phyloP scores from a whole-genome alignment of 2,797 vertebrate genomes.

The Otus scops region DNA sequence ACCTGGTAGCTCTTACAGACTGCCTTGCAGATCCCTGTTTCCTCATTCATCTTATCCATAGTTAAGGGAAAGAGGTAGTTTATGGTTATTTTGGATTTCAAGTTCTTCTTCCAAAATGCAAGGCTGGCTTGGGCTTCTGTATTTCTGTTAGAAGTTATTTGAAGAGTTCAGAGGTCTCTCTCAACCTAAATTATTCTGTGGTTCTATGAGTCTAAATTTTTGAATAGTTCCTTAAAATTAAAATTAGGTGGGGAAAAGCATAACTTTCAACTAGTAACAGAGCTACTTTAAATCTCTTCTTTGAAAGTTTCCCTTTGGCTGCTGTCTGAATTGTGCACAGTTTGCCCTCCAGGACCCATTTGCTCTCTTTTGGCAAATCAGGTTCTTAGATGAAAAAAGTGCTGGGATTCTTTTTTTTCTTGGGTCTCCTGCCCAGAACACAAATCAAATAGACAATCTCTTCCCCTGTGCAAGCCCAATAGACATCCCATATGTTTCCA shows the following conservation, averaged over 20 bases:
- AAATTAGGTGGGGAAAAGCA: constrained; percentile 14
- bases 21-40: background rate
- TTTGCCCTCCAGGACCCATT: background rate
- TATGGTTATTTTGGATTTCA: constrained; percentile 16
- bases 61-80: background rate
- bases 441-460: background rate
- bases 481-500: accelerated
- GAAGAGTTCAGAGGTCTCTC: constrained; percentile 38
- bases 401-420: background rate
- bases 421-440: background rate
- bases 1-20: background rate
- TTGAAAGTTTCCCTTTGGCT: constrained; percentile 38
- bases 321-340: background rate
- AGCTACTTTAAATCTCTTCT: constrained; percentile 45
- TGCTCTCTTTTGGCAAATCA: background rate
- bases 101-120: background rate
- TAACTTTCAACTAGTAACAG: constrained; percentile 45
- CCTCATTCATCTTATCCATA: background rate
- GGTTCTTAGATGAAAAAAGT: background rate
- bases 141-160: constrained; percentile 37
- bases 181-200: constrained; percentile 37
- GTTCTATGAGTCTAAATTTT: constrained; percentile 40
- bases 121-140: background rate
- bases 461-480: background rate
- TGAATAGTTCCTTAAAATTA: constrained; percentile 52